These are phyloP conservation scores for Leptinotarsa haldemani DNA, from an alignment of 2,888 invertebrate genomes.

Conservation along the genomic window DNA sequence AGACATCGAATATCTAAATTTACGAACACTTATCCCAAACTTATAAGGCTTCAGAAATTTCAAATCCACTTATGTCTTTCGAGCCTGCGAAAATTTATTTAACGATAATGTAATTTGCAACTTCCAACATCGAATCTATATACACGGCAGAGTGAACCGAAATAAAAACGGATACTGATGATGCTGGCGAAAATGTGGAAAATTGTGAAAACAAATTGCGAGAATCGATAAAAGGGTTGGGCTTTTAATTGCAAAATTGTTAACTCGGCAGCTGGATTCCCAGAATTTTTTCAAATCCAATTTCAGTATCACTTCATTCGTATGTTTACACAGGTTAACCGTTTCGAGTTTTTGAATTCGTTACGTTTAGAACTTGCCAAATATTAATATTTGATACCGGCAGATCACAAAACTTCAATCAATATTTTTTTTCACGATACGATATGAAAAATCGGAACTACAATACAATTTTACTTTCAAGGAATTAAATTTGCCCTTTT, in stretches of 20 bases:
- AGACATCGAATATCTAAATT: slow-evolving; percentile 6
- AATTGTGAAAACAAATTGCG: not conserved
- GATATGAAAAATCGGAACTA: no score
- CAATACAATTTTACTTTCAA: no score
- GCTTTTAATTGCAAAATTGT: not conserved
- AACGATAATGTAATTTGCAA: slow-evolving; percentile 18
- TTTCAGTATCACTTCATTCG: not conserved
- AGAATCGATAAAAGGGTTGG: not conserved
- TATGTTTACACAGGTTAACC: not conserved
- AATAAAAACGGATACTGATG: not conserved
- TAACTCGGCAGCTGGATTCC: not conserved
- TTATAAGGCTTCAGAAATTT: slow-evolving; percentile 17
- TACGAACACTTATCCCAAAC: slow-evolving; percentile 16
- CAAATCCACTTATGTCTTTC: slow-evolving; percentile 16
- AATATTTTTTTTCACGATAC: no score
- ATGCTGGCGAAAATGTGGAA: not conserved
- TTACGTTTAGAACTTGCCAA: no score
- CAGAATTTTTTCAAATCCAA: not conserved
- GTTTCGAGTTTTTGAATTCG: no score
- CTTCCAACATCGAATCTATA: slow-evolving; percentile 2
- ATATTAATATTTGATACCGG: no score
- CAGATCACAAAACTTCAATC: no score
- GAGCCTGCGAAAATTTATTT: slow-evolving; percentile 12
- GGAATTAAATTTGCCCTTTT: no score
- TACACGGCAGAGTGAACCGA: not conserved